These are phyloP conservation scores for Lophius americanus DNA, from an alignment of 2,797 vertebrate genomes.

Conservation along the genomic window DNA sequence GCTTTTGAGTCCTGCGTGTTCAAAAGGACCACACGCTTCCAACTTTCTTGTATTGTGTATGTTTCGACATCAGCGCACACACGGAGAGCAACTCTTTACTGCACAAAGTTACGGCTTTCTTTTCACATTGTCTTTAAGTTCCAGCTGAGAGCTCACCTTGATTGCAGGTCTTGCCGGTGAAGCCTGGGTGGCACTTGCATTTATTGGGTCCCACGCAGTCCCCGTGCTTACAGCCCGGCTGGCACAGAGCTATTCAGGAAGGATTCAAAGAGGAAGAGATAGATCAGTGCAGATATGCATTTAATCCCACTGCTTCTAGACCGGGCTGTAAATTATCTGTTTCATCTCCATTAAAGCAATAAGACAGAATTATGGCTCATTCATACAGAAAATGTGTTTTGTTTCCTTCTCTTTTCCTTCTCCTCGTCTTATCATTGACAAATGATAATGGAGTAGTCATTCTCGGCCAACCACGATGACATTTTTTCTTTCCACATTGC, in stretches of 20 bases:
- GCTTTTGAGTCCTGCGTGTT: slow-evolving; percentile 12
- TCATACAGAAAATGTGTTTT: slow-evolving; percentile 33
- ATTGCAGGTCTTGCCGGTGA: slow-evolving; percentile 96
- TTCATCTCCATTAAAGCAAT: slow-evolving; percentile 37
- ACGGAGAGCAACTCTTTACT: slow-evolving; percentile 5
- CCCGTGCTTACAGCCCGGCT: slow-evolving; percentile 94
- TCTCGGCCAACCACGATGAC: slow-evolving; percentile 20
- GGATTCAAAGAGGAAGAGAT: slow-evolving; percentile 65
- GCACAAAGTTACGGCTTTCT: slow-evolving; percentile 18
- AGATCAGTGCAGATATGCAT: slow-evolving; percentile 65
- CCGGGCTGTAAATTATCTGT: slow-evolving; percentile 48
- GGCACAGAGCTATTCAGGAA: slow-evolving; percentile 88
- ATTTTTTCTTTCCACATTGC: slow-evolving; percentile 11
- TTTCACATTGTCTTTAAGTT: background rate
- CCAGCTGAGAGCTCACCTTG: slow-evolving; percentile 86
- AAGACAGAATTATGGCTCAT: slow-evolving; percentile 29
- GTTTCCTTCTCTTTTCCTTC: slow-evolving; percentile 34
- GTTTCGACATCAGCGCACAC: slow-evolving; percentile 18
- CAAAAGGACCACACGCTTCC: background rate
- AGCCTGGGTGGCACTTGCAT: slow-evolving; percentile 95
- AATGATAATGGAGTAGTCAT: slow-evolving; percentile 38
- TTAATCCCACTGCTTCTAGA: slow-evolving; percentile 59
- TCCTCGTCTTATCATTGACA: slow-evolving; percentile 47
- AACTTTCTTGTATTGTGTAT: background rate
- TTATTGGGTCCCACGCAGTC: slow-evolving; percentile 96